These are phyloP conservation scores for Dryocosmus kuriphilus DNA, from an alignment of 2,888 invertebrate species.

Conservation along the genomic window DNA sequence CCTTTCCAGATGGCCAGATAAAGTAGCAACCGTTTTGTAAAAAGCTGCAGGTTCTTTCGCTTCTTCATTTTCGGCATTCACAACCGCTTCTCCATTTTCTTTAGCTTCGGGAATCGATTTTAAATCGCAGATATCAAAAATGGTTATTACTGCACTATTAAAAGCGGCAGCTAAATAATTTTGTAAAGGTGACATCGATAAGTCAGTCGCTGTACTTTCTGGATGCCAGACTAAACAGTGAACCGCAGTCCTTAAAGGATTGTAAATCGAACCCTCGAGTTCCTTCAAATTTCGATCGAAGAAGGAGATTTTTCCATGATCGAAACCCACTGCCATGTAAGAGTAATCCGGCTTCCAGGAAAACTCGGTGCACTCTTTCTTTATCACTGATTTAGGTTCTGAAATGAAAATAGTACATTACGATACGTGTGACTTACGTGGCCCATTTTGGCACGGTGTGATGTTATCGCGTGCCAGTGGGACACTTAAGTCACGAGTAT, in stretches of 20 bases:
- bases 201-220: slow-evolving; percentile 80
- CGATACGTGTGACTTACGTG: too few relatives aligned
- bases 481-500: too few relatives aligned
- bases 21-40: slow-evolving; percentile 71
- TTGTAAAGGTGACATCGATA: slow-evolving; percentile 79
- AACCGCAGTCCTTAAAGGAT: slow-evolving; percentile 77
- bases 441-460: too few relatives aligned
- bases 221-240: slow-evolving; percentile 87
- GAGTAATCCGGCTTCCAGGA: slow-evolving; percentile 82
- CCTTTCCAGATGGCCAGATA: slow-evolving; percentile 79
- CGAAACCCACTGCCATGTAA: slow-evolving; percentile 82
- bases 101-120: slow-evolving; percentile 41
- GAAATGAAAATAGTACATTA: slow-evolving; percentile 44
- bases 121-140: slow-evolving; percentile 77
- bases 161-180: slow-evolving; percentile 84
- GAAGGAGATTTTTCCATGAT: slow-evolving; percentile 80
- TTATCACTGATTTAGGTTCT: slow-evolving; percentile 64
- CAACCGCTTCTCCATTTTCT: slow-evolving; percentile 23
- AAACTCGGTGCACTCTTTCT: slow-evolving; percentile 79
- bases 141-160: slow-evolving; percentile 78
- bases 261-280: slow-evolving; percentile 53
- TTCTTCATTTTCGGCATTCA: slow-evolving; percentile 9
- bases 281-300: slow-evolving; percentile 38
- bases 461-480: too few relatives aligned
- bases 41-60: slow-evolving; percentile 46